Conservation (phyloP, 2,888 invertebrate species). For the Branchipolynoe longqiensis region DNA sequence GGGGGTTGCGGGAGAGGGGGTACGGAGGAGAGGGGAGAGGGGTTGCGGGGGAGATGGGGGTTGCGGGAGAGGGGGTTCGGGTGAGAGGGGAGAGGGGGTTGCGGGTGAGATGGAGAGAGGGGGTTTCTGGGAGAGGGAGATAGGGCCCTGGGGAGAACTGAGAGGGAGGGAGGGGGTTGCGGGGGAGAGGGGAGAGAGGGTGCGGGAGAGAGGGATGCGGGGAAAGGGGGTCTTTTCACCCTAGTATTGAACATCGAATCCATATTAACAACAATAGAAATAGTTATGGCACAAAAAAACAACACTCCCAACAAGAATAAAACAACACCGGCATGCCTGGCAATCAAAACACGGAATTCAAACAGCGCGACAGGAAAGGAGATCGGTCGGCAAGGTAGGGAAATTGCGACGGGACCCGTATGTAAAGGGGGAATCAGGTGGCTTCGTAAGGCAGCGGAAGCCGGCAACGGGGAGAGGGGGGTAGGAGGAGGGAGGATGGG, state of each 20-base stretch:
- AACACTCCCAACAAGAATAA: too few relatives aligned
- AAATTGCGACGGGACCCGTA: background rate
- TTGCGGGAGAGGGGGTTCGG: background rate
- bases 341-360: slow-evolving; percentile 43
- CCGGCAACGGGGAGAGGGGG: background rate
- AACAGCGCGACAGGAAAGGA: slow-evolving; percentile 32
- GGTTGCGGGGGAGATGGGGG: background rate
- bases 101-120: background rate
- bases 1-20: background rate
- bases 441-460: slow-evolving; percentile 7
- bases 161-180: background rate
- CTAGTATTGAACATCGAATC: slow-evolving; percentile 32
- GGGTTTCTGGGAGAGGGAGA: background rate
- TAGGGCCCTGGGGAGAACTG: background rate
- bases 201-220: too few relatives aligned
- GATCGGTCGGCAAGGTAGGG: background rate
- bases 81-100: background rate
- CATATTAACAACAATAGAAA: too few relatives aligned
- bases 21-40: background rate
- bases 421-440: slow-evolving; percentile 45
- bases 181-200: slow-evolving; percentile 35
- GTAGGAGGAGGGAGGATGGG: too few relatives aligned
- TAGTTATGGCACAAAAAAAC: too few relatives aligned
- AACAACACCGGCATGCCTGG: background rate
- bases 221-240: slow-evolving; percentile 39